A percentile compares a stretch with the other conserved stretches of the same genome.
phyloP scores from a whole-genome alignment of 1,140 invertebrate species.

The Phenacoccus solenopsis region DNA sequence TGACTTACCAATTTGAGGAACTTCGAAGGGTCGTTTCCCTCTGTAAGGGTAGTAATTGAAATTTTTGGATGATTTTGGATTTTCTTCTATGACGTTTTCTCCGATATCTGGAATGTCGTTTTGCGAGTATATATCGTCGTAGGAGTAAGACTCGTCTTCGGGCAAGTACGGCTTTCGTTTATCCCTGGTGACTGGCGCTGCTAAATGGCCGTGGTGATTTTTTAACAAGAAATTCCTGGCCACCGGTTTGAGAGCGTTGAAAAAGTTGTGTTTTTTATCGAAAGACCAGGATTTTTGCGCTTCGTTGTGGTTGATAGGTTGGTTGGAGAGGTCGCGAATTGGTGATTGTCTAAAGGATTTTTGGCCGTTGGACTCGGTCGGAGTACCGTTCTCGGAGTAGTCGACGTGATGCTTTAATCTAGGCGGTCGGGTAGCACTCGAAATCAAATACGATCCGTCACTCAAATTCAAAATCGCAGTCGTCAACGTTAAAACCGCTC shows the following conservation, averaged over 20 bases:
- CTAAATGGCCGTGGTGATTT: not conserved
- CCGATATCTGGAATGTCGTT: not conserved
- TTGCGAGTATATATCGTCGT: not conserved
- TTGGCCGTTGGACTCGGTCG: not conserved
- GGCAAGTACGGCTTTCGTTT: not conserved
- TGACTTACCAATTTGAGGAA: conserved; percentile 13
- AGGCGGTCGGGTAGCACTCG: not conserved
- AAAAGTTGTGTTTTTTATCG: conserved; percentile 9
- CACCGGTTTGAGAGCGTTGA: not conserved
- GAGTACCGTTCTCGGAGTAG: not conserved
- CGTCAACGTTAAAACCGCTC: not conserved
- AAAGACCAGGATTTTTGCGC: not conserved
- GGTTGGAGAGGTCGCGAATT: not conserved
- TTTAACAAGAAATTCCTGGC: not conserved
- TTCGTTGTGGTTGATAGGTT: not conserved
- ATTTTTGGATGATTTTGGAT: conserved; percentile 6
- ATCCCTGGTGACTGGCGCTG: not conserved
- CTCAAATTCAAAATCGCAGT: not conserved
- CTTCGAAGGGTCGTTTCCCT: conserved; percentile 9
- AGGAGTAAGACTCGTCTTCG: not conserved
- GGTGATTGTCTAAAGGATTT: conserved; percentile 2
- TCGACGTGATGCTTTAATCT: not conserved
- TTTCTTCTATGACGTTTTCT: conserved; percentile 5
- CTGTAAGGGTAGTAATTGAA: conserved; percentile 5
- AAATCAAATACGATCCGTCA: conserved; percentile 12